Evolutionary conservation across 2,888 invertebrate genomes (phyloP).

Genomic region (Pelosia muscerda): DNA sequence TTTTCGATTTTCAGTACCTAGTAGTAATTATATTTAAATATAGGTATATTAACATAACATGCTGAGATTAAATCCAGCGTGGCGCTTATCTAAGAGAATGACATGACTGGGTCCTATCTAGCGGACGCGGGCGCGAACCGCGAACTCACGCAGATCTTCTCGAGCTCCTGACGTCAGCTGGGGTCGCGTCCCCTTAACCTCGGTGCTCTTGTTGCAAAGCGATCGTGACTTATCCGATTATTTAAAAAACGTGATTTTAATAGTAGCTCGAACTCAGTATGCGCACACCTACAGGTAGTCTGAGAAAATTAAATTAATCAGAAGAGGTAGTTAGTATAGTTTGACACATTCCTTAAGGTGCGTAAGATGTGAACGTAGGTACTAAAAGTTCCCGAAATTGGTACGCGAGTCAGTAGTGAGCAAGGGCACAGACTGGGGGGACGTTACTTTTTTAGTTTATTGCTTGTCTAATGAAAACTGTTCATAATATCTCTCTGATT

Average conservation of each 20-base stretch:
- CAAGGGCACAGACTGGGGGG: too few species aligned
- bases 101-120: slow-evolving; percentile 62
- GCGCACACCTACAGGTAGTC: background rate
- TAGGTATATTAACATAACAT: background rate
- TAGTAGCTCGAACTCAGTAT: background rate
- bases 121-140: slow-evolving; percentile 53
- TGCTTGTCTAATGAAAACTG: too few species aligned
- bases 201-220: slow-evolving; percentile 64
- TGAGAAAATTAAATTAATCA: too few species aligned
- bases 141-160: slow-evolving; percentile 47
- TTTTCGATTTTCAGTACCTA: too few species aligned
- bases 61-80: slow-evolving; percentile 50
- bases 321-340: too few species aligned
- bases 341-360: too few species aligned
- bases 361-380: too few species aligned
- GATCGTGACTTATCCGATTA: slow-evolving; percentile 61
- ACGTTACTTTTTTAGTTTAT: too few species aligned
- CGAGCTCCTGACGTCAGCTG: slow-evolving; percentile 63
- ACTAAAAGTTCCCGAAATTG: too few species aligned
- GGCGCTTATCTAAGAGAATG: slow-evolving; percentile 62
- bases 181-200: slow-evolving; percentile 75
- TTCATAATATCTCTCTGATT: too few species aligned
- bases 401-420: too few species aligned
- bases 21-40: background rate
- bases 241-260: slow-evolving; percentile 48